Base-by-base conservation (phyloP, 2,888 invertebrate species). In the Salpingus planirostris region DNA sequence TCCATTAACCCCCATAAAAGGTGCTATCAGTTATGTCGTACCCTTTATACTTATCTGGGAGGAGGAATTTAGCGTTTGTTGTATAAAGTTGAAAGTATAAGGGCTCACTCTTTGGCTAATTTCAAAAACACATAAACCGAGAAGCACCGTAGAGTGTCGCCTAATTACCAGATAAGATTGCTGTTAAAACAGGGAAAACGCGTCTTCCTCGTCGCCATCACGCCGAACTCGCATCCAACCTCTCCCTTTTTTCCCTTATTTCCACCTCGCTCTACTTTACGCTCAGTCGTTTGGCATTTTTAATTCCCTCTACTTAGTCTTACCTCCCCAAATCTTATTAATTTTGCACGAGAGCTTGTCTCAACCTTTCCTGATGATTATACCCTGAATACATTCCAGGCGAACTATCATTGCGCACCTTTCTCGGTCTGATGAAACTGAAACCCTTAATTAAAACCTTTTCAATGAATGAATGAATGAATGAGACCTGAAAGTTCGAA, bases 151-250 rank as follows among this genome's bases (percentile, higher is more conserved):
- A 38, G 46, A 49, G 48, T 50, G 48, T 48, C 46, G 44, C 46
- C 51, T 57, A 56, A 57, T 57, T 56, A 53, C 54, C 42, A 51
- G 54, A 55, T 57, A 57, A 56, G 53, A 52, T 50, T 47, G 49
- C 39, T 47, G 49, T 47, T 49, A 49, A 51, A 45, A 43, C 46
- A 42, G 43, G 44, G 40, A 43, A 45, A 23, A 40, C 48, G 46
- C 36, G 38, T 40, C 47, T 44, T 47, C 52, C 52, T 53, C 48
- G 49, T 53, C 42, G 44, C 40, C 36, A 44, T 45, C 45, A n/a
- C n/a, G n/a, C n/a, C n/a, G n/a, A n/a, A 18, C 18, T 6, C 8
- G 8, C 8, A 5, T 8, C 18, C 18, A 18, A 18, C 5, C 18
- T 8, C 18, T 18, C 18, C 18, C 18, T 6, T 18, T 18, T 18